Evolutionary conservation across 2,797 vertebrate species (phyloP), one percentile per base, ranked within the genome.

Genomic region (Tenualosa thibaudeaui): DNA sequence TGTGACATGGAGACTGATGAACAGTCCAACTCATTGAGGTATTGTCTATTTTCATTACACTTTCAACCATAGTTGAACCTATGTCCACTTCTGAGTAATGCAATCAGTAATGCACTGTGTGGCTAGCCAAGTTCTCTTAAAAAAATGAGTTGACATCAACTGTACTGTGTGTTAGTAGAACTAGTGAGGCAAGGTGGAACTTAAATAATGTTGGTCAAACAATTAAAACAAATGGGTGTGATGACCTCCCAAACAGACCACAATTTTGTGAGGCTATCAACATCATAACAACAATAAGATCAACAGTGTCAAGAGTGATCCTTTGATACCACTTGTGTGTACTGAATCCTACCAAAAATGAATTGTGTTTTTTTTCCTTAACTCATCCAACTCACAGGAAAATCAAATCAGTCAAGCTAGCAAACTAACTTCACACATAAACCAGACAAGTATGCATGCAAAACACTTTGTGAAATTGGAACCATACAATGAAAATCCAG

Each of bases 51-150:
- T 43, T 43, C 37, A 43, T 78, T 46, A 78, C 17, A 40, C 37
- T 78, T 40, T 46, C 71, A 78, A 43, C 71, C 9, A 12, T 19
- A 7, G 68, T 43, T 19, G 68, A 75, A 75, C 8, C 15, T n/a
- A 43, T 75, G 15, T 43, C 17, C 71, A 78, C 68, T 43, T 75
- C 68, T 43, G 68, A 75, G 17, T 0, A 17, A 17, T 37, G 43
- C 6, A 37, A 43, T 75, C 37, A 75, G 37, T 75, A 75, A 75
- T 75, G 68, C 68, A 75, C 68, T 75, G 37, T 43, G 68, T 43
- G 68, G 68, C 37, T 75, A 22, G 37, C 58, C 58, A 75, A 75
- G 13, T 75, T 75, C 40, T 40, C 37, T 78, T 46, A 54, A 54
- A 1, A 54, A 54, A 68, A 31, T 10, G 53, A 68, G 31, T 68